These are phyloP conservation scores for Pseudomyrmex dendroicus DNA, from an alignment of 1,140 invertebrate genomes.

Conservation along the genomic window DNA sequence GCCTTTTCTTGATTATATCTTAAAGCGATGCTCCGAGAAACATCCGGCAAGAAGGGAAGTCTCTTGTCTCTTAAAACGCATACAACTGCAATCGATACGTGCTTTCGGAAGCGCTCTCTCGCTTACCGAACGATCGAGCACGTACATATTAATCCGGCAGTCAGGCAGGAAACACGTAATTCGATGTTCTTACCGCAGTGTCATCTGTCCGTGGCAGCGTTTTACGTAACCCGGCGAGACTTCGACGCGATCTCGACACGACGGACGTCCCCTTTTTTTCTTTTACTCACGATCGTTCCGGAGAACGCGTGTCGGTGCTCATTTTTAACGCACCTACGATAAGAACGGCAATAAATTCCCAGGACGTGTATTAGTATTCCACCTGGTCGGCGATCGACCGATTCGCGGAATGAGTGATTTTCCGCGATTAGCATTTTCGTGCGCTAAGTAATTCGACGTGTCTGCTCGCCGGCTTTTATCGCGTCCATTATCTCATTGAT, in stretches of 20 bases:
- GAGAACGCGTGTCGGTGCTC: constrained; percentile 45
- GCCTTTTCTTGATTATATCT: background rate
- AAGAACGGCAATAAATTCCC: constrained; percentile 56
- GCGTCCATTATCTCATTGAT: constrained; percentile 38
- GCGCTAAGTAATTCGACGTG: constrained; percentile 53
- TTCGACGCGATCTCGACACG: constrained; percentile 52
- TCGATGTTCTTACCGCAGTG: constrained; percentile 70
- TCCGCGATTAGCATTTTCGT: constrained; percentile 55
- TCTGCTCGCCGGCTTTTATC: constrained; percentile 40
- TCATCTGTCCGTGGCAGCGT: constrained; percentile 68
- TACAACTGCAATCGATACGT: constrained; percentile 34
- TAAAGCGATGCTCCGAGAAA: constrained; percentile 2
- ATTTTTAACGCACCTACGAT: constrained; percentile 64
- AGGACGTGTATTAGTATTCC: constrained; percentile 63
- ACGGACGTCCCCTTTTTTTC: background rate
- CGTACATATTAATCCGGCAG: constrained; percentile 60
- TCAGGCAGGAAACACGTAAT: constrained; percentile 69
- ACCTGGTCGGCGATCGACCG: constrained; percentile 59
- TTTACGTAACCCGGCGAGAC: constrained; percentile 67
- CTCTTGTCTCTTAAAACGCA: constrained; percentile 3
- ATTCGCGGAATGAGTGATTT: constrained; percentile 58
- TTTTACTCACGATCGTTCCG: background rate
- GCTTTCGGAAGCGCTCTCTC: constrained; percentile 25
- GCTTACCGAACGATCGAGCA: constrained; percentile 51
- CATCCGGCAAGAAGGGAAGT: constrained; percentile 33